These are phyloP conservation scores for Aleiodes alternator DNA, from an alignment of 2,888 invertebrate genomes.

Conservation along the genomic window DNA sequence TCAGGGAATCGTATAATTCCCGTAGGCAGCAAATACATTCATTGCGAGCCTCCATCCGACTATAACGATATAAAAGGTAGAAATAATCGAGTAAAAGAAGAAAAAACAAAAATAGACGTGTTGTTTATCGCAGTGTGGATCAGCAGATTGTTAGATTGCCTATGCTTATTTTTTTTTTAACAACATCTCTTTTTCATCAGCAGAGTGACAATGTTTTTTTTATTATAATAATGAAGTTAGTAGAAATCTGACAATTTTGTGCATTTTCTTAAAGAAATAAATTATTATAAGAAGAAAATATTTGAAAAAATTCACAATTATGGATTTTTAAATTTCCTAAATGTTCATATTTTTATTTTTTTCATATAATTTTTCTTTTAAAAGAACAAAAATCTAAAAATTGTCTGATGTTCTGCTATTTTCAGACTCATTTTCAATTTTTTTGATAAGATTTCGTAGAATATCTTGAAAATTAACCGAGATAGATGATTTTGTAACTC, in stretches of 20 bases:
- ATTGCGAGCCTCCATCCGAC: constrained; percentile 85
- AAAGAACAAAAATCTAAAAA: too few species aligned
- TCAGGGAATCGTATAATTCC: constrained; percentile 87
- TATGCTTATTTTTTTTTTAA: constrained; percentile 24
- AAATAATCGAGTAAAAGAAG: constrained; percentile 47
- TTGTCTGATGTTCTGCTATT: too few species aligned
- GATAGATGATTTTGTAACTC: constrained; percentile 9
- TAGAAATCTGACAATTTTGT: too few species aligned
- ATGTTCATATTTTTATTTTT: too few species aligned
- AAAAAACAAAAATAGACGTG: constrained; percentile 9
- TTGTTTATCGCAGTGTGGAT: constrained; percentile 40
- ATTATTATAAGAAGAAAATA: too few species aligned
- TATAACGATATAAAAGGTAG: constrained; percentile 74
- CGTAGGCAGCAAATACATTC: constrained; percentile 87
- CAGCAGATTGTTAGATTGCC: constrained; percentile 3
- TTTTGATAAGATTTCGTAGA: not conserved
- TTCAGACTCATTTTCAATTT: too few species aligned
- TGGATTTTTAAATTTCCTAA: too few species aligned
- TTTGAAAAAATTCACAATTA: too few species aligned
- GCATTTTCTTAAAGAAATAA: too few species aligned
- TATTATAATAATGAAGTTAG: too few species aligned
- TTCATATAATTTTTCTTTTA: too few species aligned
- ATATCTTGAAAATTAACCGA: too few species aligned
- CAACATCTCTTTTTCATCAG: constrained; percentile 10
- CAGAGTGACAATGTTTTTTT: not conserved